Evolutionary conservation across 2,113 vertebrate genomes (phyloP).

Genomic region (Lepus europaeus): DNA sequence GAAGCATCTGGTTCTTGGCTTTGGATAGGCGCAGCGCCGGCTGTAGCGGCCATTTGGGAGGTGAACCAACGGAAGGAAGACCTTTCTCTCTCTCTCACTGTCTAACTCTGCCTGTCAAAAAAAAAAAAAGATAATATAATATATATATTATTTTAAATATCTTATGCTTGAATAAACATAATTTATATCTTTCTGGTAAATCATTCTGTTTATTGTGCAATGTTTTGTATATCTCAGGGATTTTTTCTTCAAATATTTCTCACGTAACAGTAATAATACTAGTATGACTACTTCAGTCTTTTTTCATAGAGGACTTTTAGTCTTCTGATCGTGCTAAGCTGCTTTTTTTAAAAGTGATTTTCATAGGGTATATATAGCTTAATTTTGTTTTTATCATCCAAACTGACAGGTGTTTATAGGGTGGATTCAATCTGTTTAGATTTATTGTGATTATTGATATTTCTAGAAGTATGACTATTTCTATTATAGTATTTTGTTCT

Average conservation of each 20-base stretch:
- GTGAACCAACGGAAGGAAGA: too few relatives aligned
- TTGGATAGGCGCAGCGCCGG: too few relatives aligned
- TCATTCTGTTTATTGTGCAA: neutral
- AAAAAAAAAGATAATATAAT: too few relatives aligned
- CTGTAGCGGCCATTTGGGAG: too few relatives aligned
- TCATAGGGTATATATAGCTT: neutral
- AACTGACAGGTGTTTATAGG: neutral
- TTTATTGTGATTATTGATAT: neutral
- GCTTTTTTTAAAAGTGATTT: slow-evolving; percentile 1
- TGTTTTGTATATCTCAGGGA: neutral
- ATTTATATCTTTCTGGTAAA: neutral
- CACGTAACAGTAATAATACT: neutral
- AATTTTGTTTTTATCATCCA: neutral
- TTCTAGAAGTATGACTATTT: neutral
- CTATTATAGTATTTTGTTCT: neutral
- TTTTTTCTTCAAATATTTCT: neutral
- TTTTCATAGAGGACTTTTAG: neutral
- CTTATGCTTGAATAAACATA: neutral
- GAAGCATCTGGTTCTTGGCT: too few relatives aligned
- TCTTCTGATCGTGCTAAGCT: neutral
- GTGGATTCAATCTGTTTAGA: neutral
- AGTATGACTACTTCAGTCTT: neutral
- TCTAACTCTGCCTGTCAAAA: too few relatives aligned
- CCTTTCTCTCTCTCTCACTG: too few relatives aligned
- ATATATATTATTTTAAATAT: neutral